phyloP scores from a whole-genome alignment of 2,888 invertebrate species.

The Onthophagus sagittarius region DNA sequence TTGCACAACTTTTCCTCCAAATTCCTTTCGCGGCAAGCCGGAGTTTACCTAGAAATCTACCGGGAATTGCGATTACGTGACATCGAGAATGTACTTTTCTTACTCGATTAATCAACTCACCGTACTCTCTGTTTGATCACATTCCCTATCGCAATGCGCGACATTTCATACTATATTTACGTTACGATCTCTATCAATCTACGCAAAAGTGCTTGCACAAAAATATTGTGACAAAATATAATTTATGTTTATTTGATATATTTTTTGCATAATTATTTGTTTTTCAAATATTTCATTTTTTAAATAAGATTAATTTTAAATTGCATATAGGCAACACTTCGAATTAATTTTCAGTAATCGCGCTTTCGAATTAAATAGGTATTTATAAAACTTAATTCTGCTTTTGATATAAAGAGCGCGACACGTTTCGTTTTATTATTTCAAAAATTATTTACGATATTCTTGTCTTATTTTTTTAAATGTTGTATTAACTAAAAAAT shows the following conservation, averaged over 20 bases:
- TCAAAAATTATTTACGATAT: too few relatives aligned
- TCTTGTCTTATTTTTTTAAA: too few relatives aligned
- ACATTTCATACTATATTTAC: background rate
- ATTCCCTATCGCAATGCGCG: background rate
- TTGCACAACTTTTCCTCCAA: conserved; percentile 1
- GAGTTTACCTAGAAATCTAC: conserved; percentile 1
- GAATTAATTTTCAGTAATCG: too few relatives aligned
- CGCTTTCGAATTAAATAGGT: too few relatives aligned
- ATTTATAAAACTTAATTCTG: too few relatives aligned
- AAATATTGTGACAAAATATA: background rate
- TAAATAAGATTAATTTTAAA: too few relatives aligned
- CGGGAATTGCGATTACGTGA: background rate
- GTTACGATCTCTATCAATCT: background rate
- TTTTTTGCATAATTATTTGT: too few relatives aligned
- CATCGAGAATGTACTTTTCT: background rate
- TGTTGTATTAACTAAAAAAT: too few relatives aligned
- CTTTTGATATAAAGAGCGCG: too few relatives aligned
- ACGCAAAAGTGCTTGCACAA: background rate
- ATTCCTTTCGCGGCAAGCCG: conserved; percentile 2
- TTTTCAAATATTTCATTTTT: too few relatives aligned
- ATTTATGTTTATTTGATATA: background rate
- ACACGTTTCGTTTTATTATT: too few relatives aligned
- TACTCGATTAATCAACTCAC: background rate
- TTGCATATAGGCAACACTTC: too few relatives aligned
- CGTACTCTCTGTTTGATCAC: background rate